phyloP scores from a whole-genome alignment of 2,113 vertebrate species.

The Zeus faber region DNA sequence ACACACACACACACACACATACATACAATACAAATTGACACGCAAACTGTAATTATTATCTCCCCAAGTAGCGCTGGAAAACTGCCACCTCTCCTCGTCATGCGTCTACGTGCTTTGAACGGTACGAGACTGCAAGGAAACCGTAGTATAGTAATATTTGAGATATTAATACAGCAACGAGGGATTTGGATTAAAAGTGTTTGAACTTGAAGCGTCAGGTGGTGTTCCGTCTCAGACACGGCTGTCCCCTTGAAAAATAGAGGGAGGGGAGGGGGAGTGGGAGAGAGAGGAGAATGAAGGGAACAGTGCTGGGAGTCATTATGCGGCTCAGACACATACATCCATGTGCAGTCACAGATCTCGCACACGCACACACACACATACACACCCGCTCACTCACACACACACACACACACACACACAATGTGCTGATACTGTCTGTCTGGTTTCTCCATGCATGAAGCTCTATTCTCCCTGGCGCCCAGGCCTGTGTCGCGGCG shows the following conservation, averaged over 20 bases:
- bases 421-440: conserved; percentile 22
- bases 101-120: neutral
- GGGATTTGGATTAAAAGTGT: neutral
- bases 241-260: neutral
- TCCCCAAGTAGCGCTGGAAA: neutral
- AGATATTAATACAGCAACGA: too few species aligned
- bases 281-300: neutral
- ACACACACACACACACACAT: too few species aligned
- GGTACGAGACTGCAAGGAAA: too few species aligned
- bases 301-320: neutral
- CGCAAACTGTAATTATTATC: neutral
- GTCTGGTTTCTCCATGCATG: conserved; percentile 30
- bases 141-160: too few species aligned
- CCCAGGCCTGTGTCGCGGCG: conserved; percentile 13
- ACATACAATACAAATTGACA: neutral
- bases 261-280: neutral
- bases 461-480: conserved; percentile 17
- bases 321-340: neutral
- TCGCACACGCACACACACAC: conserved; percentile 13
- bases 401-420: too few species aligned
- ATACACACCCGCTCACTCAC: too few species aligned
- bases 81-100: neutral
- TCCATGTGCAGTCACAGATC: too few species aligned
- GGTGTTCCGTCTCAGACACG: neutral
- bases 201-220: neutral